Base-by-base conservation (phyloP, 2,797 vertebrate genomes). In the Enteromius thamalakanensis region DNA sequence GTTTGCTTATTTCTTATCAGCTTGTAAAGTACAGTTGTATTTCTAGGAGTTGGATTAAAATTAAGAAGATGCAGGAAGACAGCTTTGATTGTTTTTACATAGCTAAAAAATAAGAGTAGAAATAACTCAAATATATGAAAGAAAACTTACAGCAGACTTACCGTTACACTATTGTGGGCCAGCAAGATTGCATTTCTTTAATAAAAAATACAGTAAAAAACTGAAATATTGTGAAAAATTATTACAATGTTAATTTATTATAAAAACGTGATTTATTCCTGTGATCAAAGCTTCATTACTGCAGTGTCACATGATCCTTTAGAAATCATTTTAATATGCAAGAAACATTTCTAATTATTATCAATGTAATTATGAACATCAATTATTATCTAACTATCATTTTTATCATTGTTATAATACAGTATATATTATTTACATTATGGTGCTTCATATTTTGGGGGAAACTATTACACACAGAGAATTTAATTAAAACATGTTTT, bases 1-100 rank as follows among this genome's bases (percentile, higher is more conserved):
- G 76, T 85, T 86, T 86, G 51, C 77, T 76, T 81, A 79, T 21
- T n/a, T 45, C 84, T 78, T 72, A 80, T 67, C 32, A 42, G 34
- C 51, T 79, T 29, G 4, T 84, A 75, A 86, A 86, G 19, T 40
- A 12, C 29, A n/a, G 58, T 23, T 12, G 64, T 26, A 14, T 40
- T 29, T 15, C n/a, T 32, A n/a, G 15, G 64, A 40, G 34, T 6
- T 19, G 32, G n/a, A 15, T 80, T 40, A 29, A 29, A 15, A 62
- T 4, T 0, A 62, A 29, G 37, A 10, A 0, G 1, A 26, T 15
- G 42, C 40, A 15, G n/a, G n/a, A 45, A 70, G 6, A 7, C 2
- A 64, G 14, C 29, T 4, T 34, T 19, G 11, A 76, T 8, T 40
- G 14, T 12, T 6, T 23, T 23, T 4, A 68, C 10, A 1, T 12